Base-by-base conservation (phyloP, 23 tunicate genomes). In the Trididemnum clinides region DNA sequence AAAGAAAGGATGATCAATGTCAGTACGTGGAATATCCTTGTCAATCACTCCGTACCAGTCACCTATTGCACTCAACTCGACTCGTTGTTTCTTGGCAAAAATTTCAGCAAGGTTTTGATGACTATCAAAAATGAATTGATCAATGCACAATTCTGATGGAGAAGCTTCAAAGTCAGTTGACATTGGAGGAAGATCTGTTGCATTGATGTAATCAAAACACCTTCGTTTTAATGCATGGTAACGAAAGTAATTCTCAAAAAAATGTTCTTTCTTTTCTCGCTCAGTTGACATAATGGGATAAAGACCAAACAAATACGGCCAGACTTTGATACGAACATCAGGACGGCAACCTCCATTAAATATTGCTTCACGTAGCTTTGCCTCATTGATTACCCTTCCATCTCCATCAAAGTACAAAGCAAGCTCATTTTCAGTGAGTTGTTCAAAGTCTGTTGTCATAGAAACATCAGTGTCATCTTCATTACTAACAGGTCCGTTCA, bases 21-120 rank as follows among this genome's bases (percentile, higher is more conserved):
- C 88, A 5, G 88, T 84, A 34, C 94, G 77, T 50, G 94, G 94
- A 31, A 89, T 84, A 80, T 89, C 94, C 50, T 89, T 89, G 4
- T 77, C 85, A 28, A 89, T 72, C 2, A 89, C 82, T 18, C 69
- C 34, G 49, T 50, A 58, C 94, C 94, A 89, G 38, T 33, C 54
- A 50, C 10, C 32, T 26, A 69, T 49, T 1, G 54, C 23, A 12
- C 37, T 22, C 22, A 74, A 75, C 33, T 77, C 88, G 18, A 81
- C n/a, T 0, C 29, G 39, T 65, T 81, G 82, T 10, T 62, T 84
- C 30, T 50, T 33, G 2, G 94, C 94, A 84, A 31, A 63, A 1
- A 77, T 66, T 77, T 77, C 33, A 1, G 85, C 88, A 28, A 51
- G 33, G 50, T 36, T 30, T 39, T 76, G 30, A 50, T 50, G 59